A percentile compares a stretch with the other conserved stretches of the same genome.
These are phyloP conservation scores for Acronicta leporina DNA, from an alignment of 2,888 invertebrate species.

Conservation along the genomic window DNA sequence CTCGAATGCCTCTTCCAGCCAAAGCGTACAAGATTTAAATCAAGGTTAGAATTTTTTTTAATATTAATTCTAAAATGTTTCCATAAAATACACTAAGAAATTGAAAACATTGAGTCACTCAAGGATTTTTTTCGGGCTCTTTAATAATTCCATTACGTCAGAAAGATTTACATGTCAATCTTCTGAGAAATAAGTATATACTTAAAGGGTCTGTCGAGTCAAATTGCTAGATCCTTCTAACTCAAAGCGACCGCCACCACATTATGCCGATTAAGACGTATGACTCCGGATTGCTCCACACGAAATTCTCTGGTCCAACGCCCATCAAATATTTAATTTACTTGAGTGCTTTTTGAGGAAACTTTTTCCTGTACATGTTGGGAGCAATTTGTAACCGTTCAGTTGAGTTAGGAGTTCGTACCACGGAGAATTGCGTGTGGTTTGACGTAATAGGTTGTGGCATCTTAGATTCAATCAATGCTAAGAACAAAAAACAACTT, in stretches of 20 bases:
- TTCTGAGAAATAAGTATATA: constrained; percentile 60
- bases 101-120: constrained; percentile 10
- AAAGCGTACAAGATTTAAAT: constrained; percentile 93
- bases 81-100: not conserved
- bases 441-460: constrained; percentile 69
- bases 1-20: constrained; percentile 94
- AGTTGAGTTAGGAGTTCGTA: constrained; percentile 79
- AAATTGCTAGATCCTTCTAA: constrained; percentile 75
- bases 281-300: constrained; percentile 80
- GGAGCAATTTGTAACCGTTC: constrained; percentile 86
- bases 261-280: constrained; percentile 88
- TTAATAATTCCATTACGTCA: constrained; percentile 63
- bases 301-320: constrained; percentile 75
- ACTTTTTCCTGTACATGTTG: constrained; percentile 81
- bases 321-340: constrained; percentile 86
- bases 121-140: constrained; percentile 25
- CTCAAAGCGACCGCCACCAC: constrained; percentile 79
- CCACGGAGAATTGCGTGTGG: constrained; percentile 68
- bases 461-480: constrained; percentile 46
- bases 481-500: constrained; percentile 29
- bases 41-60: constrained; percentile 88
- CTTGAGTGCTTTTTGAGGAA: constrained; percentile 86
- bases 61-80: not conserved
- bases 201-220: constrained; percentile 78
- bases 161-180: constrained; percentile 75